These are phyloP conservation scores for Dynastes grantii DNA, from an alignment of 2,888 invertebrate species.

Conservation along the genomic window DNA sequence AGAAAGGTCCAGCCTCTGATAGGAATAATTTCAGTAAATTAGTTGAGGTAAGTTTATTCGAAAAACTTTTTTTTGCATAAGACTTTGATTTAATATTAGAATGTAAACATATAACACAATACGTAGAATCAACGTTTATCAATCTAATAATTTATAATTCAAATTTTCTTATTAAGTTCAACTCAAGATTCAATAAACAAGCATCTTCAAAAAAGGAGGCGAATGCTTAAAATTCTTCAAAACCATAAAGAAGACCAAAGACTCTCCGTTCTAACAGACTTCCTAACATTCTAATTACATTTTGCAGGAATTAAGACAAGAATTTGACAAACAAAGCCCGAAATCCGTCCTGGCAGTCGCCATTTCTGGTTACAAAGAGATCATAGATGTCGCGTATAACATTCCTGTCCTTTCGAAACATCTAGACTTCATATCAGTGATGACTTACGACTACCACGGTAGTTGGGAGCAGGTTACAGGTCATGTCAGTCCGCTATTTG, in stretches of 20 bases:
- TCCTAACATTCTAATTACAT: constrained; percentile 6
- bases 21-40: constrained; percentile 85
- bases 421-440: constrained; percentile 87
- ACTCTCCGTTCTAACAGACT: background rate
- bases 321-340: constrained; percentile 76
- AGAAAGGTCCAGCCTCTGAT: constrained; percentile 85
- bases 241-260: too few species aligned
- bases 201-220: too few species aligned
- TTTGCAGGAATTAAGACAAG: constrained; percentile 77
- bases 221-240: too few species aligned
- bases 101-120: too few species aligned
- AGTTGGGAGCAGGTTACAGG: constrained; percentile 89
- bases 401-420: constrained; percentile 79
- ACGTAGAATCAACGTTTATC: too few species aligned
- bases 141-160: too few species aligned
- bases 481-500: constrained; percentile 86
- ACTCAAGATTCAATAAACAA: too few species aligned
- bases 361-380: constrained; percentile 92
- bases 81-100: too few species aligned
- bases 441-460: constrained; percentile 93
- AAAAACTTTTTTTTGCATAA: too few species aligned
- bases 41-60: constrained; percentile 73
- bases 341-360: constrained; percentile 86
- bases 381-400: constrained; percentile 90
- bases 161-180: too few species aligned